These are phyloP conservation scores for Rosalia funebris DNA, from an alignment of 2,888 invertebrate genomes.

Conservation along the genomic window DNA sequence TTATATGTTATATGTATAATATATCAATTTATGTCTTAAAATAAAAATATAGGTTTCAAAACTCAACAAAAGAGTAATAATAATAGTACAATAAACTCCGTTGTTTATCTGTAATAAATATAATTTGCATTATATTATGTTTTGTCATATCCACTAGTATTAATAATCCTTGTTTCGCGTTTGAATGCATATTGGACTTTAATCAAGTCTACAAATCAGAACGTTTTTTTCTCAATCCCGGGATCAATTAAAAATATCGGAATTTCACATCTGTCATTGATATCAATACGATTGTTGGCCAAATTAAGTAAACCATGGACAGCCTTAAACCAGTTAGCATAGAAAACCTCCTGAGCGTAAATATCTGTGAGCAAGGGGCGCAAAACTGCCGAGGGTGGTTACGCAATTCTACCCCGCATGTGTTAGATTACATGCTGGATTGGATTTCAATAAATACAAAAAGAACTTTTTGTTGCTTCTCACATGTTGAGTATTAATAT, in stretches of 20 bases:
- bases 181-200: not conserved
- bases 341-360: slow-evolving; percentile 62
- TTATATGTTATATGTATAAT: no score
- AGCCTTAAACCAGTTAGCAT: slow-evolving; percentile 64
- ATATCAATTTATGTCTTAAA: no score
- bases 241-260: slow-evolving; percentile 36
- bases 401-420: slow-evolving; percentile 58
- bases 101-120: no score
- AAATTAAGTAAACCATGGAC: slow-evolving; percentile 62
- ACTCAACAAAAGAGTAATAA: no score
- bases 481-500: slow-evolving; percentile 43
- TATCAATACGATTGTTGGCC: slow-evolving; percentile 59
- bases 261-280: slow-evolving; percentile 63
- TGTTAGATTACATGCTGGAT: slow-evolving; percentile 60
- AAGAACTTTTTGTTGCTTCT: slow-evolving; percentile 50
- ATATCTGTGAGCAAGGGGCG: slow-evolving; percentile 52
- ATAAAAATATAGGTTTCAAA: no score
- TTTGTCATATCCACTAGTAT: no score
- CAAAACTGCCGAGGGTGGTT: slow-evolving; percentile 56
- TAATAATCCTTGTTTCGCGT: no score
- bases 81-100: no score
- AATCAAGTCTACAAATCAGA: not conserved
- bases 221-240: slow-evolving; percentile 4
- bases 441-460: slow-evolving; percentile 52
- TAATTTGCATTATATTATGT: no score